Base-by-base conservation (phyloP, 2,888 invertebrate species). In the Rugalucina vietnamica region DNA sequence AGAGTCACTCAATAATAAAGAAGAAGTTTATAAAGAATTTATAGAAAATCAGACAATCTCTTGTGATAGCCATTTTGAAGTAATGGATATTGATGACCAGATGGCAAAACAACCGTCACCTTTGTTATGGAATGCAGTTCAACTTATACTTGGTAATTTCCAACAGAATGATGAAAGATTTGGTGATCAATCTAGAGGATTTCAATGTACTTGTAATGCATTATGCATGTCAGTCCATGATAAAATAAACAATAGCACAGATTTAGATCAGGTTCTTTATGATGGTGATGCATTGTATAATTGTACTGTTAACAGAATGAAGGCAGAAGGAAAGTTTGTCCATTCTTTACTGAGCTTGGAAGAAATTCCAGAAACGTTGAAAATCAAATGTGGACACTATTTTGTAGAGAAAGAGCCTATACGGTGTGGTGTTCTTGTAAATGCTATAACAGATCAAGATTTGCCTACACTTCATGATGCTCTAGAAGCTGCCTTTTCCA, bases 391-490 rank as follows among this genome's bases (percentile, higher is more conserved):
- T 18, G 43, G 8, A n/a, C n/a, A n/a, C n/a, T n/a, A n/a, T n/a
- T n/a, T n/a, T n/a, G n/a, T n/a, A n/a, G n/a, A n/a, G n/a, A n/a
- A n/a, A n/a, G n/a, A n/a, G n/a, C n/a, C n/a, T n/a, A n/a, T n/a
- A n/a, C n/a, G n/a, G n/a, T n/a, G n/a, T n/a, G n/a, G n/a, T n/a
- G n/a, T n/a, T n/a, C n/a, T n/a, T n/a, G n/a, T n/a, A n/a, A n/a
- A n/a, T n/a, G n/a, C n/a, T n/a, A n/a, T n/a, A n/a, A n/a, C n/a
- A 49, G 24, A 39, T 57, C 49, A 24, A 24, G 29, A 5, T 12
- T 50, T 83, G 72, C 83, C 79, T 10, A n/a, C 79, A 5, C 50
- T 83, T 1, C 76, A 79, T 36, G 36, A 72, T 18, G n/a, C 79
- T 5, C 36, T 83, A 12, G 18, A 72, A 29, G 37, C 27, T 57